These are phyloP conservation scores for Pogonocichla stellata DNA, from an alignment of 2,113 vertebrate species.

Conservation along the genomic window DNA sequence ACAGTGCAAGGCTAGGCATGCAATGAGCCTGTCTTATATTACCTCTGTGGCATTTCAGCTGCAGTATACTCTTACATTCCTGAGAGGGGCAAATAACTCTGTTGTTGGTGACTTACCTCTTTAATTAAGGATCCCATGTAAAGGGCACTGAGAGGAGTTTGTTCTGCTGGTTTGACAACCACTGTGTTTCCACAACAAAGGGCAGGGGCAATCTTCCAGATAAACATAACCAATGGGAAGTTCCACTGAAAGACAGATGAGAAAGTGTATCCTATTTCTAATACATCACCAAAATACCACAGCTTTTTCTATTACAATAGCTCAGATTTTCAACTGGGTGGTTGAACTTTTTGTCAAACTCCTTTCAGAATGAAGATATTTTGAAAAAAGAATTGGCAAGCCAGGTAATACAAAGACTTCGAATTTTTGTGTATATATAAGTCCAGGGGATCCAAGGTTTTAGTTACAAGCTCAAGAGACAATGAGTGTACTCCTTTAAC, in stretches of 20 bases:
- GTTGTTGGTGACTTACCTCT: constrained; percentile 78
- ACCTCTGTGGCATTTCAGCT: neutral
- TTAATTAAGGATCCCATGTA: constrained; percentile 86
- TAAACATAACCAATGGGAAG: constrained; percentile 86
- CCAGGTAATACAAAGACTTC: neutral
- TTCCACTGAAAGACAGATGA: constrained; percentile 81
- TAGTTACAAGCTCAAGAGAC: neutral
- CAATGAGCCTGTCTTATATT: neutral
- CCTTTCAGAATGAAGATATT: neutral
- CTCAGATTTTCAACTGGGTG: neutral
- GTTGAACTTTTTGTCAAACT: neutral
- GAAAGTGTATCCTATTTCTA: constrained; percentile 11
- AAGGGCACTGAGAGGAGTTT: constrained; percentile 86
- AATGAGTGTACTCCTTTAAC: neutral
- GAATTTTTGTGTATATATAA: neutral
- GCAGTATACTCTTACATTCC: neutral
- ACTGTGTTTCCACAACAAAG: constrained; percentile 88
- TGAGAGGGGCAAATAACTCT: neutral
- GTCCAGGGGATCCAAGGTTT: neutral
- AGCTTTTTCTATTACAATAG: neutral
- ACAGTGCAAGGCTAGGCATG: neutral
- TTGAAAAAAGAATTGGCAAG: neutral
- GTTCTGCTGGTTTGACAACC: constrained; percentile 86
- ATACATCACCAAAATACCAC: neutral
- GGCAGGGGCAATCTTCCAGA: constrained; percentile 87